phyloP scores from a whole-genome alignment of 1,140 invertebrate species.

The Eulimnadia texana region DNA sequence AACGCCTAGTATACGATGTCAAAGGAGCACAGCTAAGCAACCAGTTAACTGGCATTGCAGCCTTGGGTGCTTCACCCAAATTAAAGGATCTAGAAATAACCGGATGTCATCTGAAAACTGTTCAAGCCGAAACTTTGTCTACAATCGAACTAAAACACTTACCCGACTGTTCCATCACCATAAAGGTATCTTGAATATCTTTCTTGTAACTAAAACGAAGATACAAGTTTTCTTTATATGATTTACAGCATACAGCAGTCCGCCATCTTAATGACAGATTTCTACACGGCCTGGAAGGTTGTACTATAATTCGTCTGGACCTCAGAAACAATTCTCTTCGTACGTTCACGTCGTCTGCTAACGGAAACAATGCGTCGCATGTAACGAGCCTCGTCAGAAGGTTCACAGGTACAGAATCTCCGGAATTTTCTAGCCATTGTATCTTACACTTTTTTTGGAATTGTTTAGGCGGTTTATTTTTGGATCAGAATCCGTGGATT shows the following conservation, averaged over 20 bases:
- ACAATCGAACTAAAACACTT: conserved; percentile 20
- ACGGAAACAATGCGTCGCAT: conserved; percentile 19
- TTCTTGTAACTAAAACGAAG: too few species aligned
- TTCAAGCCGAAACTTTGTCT: conserved; percentile 20
- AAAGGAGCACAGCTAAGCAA: conserved; percentile 50
- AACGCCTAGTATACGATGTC: conserved; percentile 22
- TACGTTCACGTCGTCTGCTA: conserved; percentile 18
- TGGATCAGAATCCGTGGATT: conserved; percentile 28
- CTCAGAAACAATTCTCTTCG: conserved; percentile 20
- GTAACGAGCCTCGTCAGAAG: conserved; percentile 16
- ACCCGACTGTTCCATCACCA: conserved; percentile 21
- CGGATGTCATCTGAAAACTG: conserved; percentile 41
- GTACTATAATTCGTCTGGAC: conserved; percentile 21
- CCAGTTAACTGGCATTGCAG: conserved; percentile 42
- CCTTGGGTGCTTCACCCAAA: conserved; percentile 34
- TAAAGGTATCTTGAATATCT: conserved; percentile 17
- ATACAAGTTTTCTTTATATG: background rate
- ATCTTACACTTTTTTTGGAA: background rate
- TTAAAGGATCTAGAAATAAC: conserved; percentile 62
- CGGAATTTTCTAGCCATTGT: too few species aligned
- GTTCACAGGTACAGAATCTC: conserved; percentile 4
- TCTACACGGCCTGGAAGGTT: conserved; percentile 20
- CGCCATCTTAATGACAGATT: conserved; percentile 20
- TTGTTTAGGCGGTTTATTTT: conserved; percentile 25
- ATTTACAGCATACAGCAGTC: conserved; percentile 19